phyloP scores from a whole-genome alignment of 1,140 invertebrate species.

The Daktulosphaira vitifoliae region DNA sequence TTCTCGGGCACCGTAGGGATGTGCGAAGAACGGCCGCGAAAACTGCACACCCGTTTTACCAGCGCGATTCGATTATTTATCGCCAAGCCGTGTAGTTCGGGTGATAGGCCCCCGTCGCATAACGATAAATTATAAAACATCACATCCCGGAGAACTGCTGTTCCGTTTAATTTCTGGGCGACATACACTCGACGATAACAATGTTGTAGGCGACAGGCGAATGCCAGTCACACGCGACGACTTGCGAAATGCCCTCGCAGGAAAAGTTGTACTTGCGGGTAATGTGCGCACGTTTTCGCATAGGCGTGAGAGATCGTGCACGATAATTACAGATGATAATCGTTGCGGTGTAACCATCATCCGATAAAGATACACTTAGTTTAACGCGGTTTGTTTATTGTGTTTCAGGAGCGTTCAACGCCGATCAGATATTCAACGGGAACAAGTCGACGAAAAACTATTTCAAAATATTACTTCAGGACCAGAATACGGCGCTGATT shows the following conservation, averaged over 20 bases:
- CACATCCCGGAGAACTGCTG: neutral
- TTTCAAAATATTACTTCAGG: conserved; percentile 23
- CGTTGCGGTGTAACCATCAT: neutral
- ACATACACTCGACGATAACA: too few species aligned
- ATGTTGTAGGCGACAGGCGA: too few species aligned
- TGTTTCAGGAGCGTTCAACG: conserved; percentile 11
- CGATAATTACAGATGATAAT: conserved; percentile 1
- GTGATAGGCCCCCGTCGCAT: neutral
- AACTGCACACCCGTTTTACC: neutral
- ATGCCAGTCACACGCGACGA: neutral
- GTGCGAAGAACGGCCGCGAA: neutral
- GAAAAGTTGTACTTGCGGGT: neutral
- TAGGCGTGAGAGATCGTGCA: conserved; percentile 1
- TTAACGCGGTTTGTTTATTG: neutral
- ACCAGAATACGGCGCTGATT: conserved; percentile 17
- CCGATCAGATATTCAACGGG: conserved; percentile 23
- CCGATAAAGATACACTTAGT: neutral
- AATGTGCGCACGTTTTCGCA: neutral
- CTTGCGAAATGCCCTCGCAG: conserved; percentile 12
- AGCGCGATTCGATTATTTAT: conserved; percentile 25
- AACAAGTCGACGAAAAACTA: conserved; percentile 12
- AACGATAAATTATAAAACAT: conserved; percentile 22
- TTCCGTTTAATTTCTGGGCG: neutral
- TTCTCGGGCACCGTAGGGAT: neutral
- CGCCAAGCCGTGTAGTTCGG: neutral